phyloP scores from a whole-genome alignment of 2,888 invertebrate species.

The Neoascia interrupta region DNA sequence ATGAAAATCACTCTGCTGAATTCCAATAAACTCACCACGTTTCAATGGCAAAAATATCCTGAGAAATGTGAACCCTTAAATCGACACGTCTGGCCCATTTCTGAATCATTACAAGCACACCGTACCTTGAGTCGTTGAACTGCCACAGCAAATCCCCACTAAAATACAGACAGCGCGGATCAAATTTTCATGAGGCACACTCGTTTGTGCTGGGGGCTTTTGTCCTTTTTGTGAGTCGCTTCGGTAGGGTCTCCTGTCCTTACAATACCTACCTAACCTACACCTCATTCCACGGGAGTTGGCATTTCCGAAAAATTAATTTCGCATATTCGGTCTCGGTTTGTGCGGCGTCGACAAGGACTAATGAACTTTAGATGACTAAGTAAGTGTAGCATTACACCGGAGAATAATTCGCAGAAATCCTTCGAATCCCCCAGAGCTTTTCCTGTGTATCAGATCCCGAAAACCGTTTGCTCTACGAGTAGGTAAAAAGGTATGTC shows the following conservation, averaged over 20 bases:
- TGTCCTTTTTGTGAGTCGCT: background rate
- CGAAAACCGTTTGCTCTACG: background rate
- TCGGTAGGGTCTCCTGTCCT: background rate
- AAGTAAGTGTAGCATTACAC: background rate
- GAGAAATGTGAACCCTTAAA: constrained; percentile 41
- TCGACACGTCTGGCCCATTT: constrained; percentile 69
- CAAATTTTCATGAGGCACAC: constrained; percentile 31
- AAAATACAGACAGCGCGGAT: constrained; percentile 32
- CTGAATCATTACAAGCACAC: constrained; percentile 27
- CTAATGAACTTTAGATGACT: constrained; percentile 56
- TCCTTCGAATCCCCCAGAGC: constrained; percentile 39
- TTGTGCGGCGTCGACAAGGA: constrained; percentile 32
- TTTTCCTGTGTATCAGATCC: constrained; percentile 30
- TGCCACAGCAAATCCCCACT: constrained; percentile 18
- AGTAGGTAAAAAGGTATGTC: background rate
- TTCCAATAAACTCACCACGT: constrained; percentile 12
- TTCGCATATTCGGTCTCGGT: constrained; percentile 46
- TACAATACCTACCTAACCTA: background rate
- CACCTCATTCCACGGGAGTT: background rate
- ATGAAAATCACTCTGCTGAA: constrained; percentile 1
- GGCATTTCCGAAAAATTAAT: constrained; percentile 56
- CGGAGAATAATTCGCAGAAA: constrained; percentile 17
- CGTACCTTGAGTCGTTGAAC: constrained; percentile 56
- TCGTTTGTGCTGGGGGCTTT: background rate
- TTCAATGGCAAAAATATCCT: constrained; percentile 21